These are phyloP conservation scores for Rousettus leschenaultii DNA, from an alignment of 2,113 vertebrate genomes.

Conservation along the genomic window DNA sequence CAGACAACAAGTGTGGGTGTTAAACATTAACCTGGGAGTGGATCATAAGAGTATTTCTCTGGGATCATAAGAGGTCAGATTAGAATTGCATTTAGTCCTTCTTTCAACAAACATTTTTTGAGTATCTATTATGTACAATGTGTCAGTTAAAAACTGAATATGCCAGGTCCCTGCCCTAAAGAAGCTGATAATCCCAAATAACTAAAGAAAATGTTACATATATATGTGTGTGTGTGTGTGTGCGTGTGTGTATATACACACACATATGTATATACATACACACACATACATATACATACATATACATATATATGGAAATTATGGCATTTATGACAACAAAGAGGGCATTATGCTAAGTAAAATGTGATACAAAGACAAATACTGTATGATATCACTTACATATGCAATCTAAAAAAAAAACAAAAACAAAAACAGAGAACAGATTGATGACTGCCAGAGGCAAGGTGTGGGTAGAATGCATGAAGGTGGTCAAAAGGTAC, in stretches of 20 bases:
- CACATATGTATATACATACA: no score
- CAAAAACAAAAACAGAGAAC: no score
- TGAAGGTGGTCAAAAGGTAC: not conserved
- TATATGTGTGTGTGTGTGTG: no score
- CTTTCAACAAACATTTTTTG: not conserved
- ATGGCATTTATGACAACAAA: not conserved
- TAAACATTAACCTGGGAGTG: not conserved
- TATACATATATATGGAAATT: not conserved
- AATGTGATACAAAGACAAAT: not conserved
- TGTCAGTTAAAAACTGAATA: not conserved
- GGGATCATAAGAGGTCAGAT: not conserved
- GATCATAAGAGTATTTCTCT: not conserved
- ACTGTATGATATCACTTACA: not conserved
- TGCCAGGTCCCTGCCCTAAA: not conserved
- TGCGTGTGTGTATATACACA: no score
- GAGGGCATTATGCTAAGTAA: not conserved
- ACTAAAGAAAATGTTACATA: no score
- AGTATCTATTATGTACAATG: not conserved
- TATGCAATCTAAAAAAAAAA: not conserved
- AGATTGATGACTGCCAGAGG: no score
- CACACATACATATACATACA: no score
- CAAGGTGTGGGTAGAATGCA: not conserved
- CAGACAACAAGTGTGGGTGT: not conserved
- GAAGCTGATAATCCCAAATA: not conserved
- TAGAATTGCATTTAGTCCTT: not conserved